Evolutionary conservation across 2,888 invertebrate species (phyloP).

Genomic region (Melanostoma mellinum): DNA sequence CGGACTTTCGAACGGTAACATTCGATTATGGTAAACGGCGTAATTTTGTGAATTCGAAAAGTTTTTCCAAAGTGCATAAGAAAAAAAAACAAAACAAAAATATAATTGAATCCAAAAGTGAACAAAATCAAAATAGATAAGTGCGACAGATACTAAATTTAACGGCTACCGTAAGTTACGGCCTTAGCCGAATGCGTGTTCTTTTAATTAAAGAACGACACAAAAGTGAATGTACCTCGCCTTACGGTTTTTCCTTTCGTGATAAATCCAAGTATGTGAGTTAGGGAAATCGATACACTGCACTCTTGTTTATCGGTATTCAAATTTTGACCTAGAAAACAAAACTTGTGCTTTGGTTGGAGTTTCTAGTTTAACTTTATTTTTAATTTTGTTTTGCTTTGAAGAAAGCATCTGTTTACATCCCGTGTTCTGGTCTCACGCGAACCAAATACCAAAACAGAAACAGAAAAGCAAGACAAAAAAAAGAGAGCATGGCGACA

Average conservation of each 20-base stretch:
- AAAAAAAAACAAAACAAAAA: constrained; percentile 39
- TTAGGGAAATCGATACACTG: constrained; percentile 58
- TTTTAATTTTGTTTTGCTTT: constrained; percentile 13
- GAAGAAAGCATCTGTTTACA: constrained; percentile 36
- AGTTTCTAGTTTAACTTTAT: constrained; percentile 32
- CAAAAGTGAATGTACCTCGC: background rate
- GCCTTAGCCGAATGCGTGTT: too few species aligned
- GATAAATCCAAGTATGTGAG: constrained; percentile 32
- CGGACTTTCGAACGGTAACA: constrained; percentile 57
- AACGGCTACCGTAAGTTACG: too few species aligned
- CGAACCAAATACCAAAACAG: constrained; percentile 43
- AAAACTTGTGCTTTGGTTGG: constrained; percentile 43
- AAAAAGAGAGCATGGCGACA: constrained; percentile 81
- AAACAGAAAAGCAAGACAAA: background rate
- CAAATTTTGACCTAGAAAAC: constrained; percentile 66
- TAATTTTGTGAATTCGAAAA: constrained; percentile 28
- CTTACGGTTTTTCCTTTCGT: background rate
- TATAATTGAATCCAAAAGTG: background rate
- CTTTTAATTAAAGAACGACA: background rate
- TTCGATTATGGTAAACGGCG: constrained; percentile 36
- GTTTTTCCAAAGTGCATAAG: constrained; percentile 15
- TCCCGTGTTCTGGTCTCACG: constrained; percentile 14
- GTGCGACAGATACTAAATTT: background rate
- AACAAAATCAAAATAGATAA: background rate
- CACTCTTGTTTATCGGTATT: constrained; percentile 51